Evolutionary conservation across 2,888 invertebrate genomes (phyloP).

Genomic region (Priapulus caudatus): DNA sequence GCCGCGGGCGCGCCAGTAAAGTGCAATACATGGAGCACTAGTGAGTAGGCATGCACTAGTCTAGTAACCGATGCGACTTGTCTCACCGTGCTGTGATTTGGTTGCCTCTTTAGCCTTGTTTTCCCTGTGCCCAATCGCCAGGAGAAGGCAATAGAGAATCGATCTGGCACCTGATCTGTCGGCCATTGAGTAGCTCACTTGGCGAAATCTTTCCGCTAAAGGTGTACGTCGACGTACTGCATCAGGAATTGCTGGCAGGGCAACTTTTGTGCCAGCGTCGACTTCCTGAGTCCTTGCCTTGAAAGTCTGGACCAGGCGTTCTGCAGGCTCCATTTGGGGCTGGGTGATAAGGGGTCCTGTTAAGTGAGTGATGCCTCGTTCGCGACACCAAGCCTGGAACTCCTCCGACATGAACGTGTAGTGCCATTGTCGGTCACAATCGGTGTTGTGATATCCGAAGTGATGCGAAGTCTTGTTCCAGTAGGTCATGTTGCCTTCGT

Average conservation of each 20-base stretch:
- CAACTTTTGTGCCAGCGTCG: slow-evolving; percentile 11
- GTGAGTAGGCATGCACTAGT: too few relatives aligned
- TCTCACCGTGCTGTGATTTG: slow-evolving; percentile 9
- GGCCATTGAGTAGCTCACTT: slow-evolving; percentile 11
- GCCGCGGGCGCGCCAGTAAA: slow-evolving; percentile 11
- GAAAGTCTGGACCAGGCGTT: slow-evolving; percentile 20
- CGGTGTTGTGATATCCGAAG: slow-evolving; percentile 20
- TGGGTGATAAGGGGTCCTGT: slow-evolving; percentile 2
- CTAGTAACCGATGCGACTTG: too few relatives aligned
- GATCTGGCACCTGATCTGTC: slow-evolving; percentile 11
- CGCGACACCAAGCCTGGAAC: slow-evolving; percentile 16
- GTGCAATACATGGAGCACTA: too few relatives aligned
- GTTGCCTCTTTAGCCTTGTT: slow-evolving; percentile 7
- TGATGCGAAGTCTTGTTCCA: slow-evolving; percentile 19
- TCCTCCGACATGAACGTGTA: slow-evolving; percentile 20
- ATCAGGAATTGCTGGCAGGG: slow-evolving; percentile 16
- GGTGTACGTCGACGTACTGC: too few relatives aligned
- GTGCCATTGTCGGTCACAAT: slow-evolving; percentile 23
- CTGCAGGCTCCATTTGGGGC: neutral
- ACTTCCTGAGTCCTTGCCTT: slow-evolving; percentile 18
- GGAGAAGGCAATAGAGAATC: slow-evolving; percentile 9
- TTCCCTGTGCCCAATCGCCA: slow-evolving; percentile 8
- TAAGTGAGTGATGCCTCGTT: slow-evolving; percentile 19
- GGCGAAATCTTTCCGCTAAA: too few relatives aligned
- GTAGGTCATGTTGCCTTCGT: slow-evolving; percentile 10